These are phyloP conservation scores for Drosophila kambysellisi DNA, from an alignment of 2,888 invertebrate species.

Conservation along the genomic window DNA sequence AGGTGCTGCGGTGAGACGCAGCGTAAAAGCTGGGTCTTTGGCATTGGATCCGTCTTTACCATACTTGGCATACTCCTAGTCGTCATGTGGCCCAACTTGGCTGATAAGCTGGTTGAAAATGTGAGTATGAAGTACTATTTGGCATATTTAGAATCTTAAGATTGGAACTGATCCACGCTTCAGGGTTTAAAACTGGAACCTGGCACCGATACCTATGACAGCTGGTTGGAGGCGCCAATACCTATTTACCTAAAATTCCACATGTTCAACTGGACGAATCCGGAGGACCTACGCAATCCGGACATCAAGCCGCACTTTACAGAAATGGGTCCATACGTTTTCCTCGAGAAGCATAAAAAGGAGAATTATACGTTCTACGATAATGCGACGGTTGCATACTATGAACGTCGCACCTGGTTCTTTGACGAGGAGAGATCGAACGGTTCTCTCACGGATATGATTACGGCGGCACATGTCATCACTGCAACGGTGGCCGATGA, in stretches of 20 bases:
- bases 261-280: constrained; percentile 93
- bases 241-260: constrained; percentile 92
- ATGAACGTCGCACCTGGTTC: constrained; percentile 90
- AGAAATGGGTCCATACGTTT: constrained; percentile 89
- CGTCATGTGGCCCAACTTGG: constrained; percentile 79
- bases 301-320: constrained; percentile 87
- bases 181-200: constrained; percentile 89
- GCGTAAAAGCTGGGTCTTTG: constrained; percentile 84
- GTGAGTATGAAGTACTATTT: constrained; percentile 60
- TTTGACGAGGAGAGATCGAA: constrained; percentile 89
- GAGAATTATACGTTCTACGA: constrained; percentile 88
- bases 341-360: constrained; percentile 84
- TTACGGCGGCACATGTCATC: constrained; percentile 92
- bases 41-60: constrained; percentile 77
- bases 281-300: constrained; percentile 86
- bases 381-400: constrained; percentile 91
- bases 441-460: constrained; percentile 88
- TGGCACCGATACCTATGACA: constrained; percentile 88
- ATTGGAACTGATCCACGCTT: neutral
- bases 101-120: constrained; percentile 72
- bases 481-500: constrained; percentile 88
- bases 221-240: constrained; percentile 93
- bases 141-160: neutral
- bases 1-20: constrained; percentile 82
- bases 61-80: constrained; percentile 77